Evolutionary conservation across 1,140 invertebrate species (phyloP), one percentile per base, ranked within the genome.

Genomic region (Diploscapter pachys): DNA sequence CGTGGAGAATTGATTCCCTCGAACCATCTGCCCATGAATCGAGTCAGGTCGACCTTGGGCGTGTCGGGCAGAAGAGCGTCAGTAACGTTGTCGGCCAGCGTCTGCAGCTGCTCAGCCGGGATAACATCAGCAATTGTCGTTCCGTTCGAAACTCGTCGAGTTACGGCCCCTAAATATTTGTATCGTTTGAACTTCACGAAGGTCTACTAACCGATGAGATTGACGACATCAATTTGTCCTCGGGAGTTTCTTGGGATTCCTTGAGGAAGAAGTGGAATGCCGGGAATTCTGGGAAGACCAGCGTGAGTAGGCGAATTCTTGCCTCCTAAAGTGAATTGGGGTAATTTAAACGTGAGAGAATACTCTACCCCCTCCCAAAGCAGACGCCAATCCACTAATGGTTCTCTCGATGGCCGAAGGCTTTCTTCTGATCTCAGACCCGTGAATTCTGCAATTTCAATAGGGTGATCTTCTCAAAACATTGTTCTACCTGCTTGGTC

Each of bases 21-120:
- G 63, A 80, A 84, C 83, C 83, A 85, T 61, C 83, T 79, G 57
- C 83, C 83, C 83, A 85, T 85, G 65, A 85, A 86, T 66, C 85
- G 85, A 70, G 71, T 82, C 56, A 85, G 67, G 57, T 86, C 83
- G 57, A 85, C 84, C 57, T 80, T 76, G 50, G 83, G 84, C n/a
- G 83, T 85, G 6, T 80, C 68, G 8, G 83, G 83, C 6, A 83
- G 73, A 64, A 82, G 78, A 59, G 82, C 83, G 71, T 83, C 82
- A 62, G 82, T 83, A 53, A 83, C 83, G 57, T 83, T 83, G 77
- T 85, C 82, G 11, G 83, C 83, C 48, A 85, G 72, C 6, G 83
- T 85, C 71, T 85, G 83, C n/a, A 86, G 77, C 67, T 86, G 85
- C 63, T 86, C 84, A 62, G 83, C 84, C 66, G 83, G 83, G 51